These are phyloP conservation scores for Prochilodus magdalenae DNA, from an alignment of 2,113 vertebrate species.

Conservation along the genomic window DNA sequence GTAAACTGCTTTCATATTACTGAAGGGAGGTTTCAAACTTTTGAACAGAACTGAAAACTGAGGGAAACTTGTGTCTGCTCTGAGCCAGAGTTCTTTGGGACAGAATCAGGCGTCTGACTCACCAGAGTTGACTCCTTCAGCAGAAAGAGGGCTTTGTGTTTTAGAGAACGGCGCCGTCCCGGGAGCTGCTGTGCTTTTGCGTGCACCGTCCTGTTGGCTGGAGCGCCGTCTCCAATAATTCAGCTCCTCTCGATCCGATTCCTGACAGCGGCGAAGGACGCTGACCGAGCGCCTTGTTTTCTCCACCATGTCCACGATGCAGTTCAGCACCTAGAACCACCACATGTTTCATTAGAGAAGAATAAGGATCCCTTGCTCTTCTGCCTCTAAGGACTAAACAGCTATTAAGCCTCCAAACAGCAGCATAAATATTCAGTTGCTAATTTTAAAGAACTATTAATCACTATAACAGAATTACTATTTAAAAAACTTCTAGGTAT, in stretches of 20 bases:
- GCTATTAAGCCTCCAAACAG: too few relatives aligned
- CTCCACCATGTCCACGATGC: conserved; percentile 99
- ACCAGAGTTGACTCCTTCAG: conserved; percentile 83
- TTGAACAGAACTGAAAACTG: neutral
- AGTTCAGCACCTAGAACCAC: conserved; percentile 87
- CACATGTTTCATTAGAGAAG: neutral
- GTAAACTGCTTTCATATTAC: too few relatives aligned
- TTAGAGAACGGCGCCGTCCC: conserved; percentile 73
- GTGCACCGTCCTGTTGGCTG: conserved; percentile 87
- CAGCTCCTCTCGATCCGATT: conserved; percentile 93
- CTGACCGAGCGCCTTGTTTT: conserved; percentile 94
- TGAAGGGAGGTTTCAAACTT: neutral
- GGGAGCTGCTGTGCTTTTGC: conserved; percentile 79
- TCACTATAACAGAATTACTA: too few relatives aligned
- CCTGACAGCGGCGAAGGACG: conserved; percentile 94
- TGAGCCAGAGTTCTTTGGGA: neutral
- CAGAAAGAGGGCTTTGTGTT: conserved; percentile 89
- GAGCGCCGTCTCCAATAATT: conserved; percentile 94
- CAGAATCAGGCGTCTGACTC: conserved; percentile 52
- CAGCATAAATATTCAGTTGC: too few relatives aligned
- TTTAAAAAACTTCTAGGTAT: too few relatives aligned
- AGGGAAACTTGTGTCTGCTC: neutral
- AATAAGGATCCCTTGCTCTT: neutral
- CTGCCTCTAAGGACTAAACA: too few relatives aligned
- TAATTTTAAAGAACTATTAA: too few relatives aligned